Base-by-base conservation (phyloP, 2,113 vertebrate genomes). In the Hydropotes inermis region DNA sequence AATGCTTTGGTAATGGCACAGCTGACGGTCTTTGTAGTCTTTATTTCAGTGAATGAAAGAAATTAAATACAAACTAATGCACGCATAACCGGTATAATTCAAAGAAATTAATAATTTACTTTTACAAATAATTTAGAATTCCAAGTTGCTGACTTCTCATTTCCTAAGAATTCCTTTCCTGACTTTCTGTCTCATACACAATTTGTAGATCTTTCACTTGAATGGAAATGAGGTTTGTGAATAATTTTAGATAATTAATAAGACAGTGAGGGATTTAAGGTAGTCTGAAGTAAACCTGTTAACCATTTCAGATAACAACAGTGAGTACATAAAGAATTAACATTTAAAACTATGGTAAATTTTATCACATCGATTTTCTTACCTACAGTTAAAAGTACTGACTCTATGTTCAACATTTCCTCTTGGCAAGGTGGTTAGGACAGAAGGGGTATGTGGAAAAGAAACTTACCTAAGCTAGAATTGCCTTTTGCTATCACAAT, bases 401-500 rank as follows among this genome's bases (percentile, higher is more conserved):
- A 94, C 86, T 61, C 33, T 25, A 55, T n/a, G 28, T 55, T 87
- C n/a, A 79, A 5, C 27, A 64, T 47, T 70, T 91, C 25, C 12
- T 64, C n/a, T 82, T 58, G 17, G 30, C 7, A 8, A 92, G 17
- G 0, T 0, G 2, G 0, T 16, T 60, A 15, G 27, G 43, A 27
- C 36, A 82, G 9, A 43, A 76, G 15, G 2, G 5, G 19, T 2
- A 50, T 13, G 4, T 58, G 47, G 25, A 96, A 95, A 4, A 54
- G 6, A 54, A 84, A 98, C 98, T 98, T 99, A 99, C 99, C 99
- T 58, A 99, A 99, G 98, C 99, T 99, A 98, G 99, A 99, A 99
- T 99, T 99, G 99, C 99, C 99, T 99, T 99, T 99, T 98, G 99
- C 99, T 93, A 99, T 99, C 92, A 98, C 99, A 98, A 99, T 99